Evolutionary conservation across 2,113 vertebrate genomes (phyloP).

Genomic region (Mastomys natalensis): DNA sequence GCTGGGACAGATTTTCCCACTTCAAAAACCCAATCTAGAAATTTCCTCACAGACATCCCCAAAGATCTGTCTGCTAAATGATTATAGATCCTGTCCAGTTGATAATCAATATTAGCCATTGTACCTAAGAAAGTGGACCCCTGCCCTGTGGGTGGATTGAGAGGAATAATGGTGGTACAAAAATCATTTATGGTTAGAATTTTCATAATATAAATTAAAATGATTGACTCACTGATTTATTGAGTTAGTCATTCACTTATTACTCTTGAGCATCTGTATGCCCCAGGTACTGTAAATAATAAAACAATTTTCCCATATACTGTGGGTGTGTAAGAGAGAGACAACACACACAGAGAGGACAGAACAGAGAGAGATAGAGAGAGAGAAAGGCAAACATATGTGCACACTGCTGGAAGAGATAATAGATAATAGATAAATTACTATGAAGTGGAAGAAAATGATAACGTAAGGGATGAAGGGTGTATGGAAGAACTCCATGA

Average conservation of each 20-base stretch:
- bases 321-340: neutral
- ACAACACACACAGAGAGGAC: too few species aligned
- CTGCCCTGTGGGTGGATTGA: neutral
- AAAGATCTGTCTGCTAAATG: neutral
- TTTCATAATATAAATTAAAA: neutral
- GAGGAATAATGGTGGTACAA: neutral
- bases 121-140: neutral
- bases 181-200: neutral
- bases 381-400: rapidly evolving
- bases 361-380: too few species aligned
- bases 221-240: neutral
- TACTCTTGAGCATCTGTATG: neutral
- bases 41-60: neutral
- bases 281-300: neutral
- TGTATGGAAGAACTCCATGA: neutral
- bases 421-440: neutral
- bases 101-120: neutral
- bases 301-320: neutral
- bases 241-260: neutral
- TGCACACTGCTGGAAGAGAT: neutral
- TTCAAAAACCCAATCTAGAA: neutral
- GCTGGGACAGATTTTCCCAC: too few species aligned
- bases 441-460: neutral
- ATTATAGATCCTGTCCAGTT: neutral
- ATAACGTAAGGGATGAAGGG: neutral